These are phyloP conservation scores for Antheraea yamamai DNA, from an alignment of 2,888 invertebrate genomes.

Conservation along the genomic window DNA sequence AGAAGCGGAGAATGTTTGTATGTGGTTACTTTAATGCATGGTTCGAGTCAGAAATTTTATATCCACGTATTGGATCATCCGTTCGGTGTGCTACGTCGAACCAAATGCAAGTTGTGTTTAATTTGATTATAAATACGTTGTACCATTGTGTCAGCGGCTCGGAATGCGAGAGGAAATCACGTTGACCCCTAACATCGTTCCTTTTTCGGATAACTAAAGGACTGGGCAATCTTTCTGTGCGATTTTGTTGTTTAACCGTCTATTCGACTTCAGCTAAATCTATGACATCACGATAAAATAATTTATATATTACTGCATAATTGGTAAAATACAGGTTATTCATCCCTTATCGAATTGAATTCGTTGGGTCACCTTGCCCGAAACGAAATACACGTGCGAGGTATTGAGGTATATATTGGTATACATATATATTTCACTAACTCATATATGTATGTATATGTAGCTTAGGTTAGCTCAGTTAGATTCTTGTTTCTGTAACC, in stretches of 20 bases:
- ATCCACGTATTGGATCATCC: conserved; percentile 66
- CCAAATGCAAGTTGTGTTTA: conserved; percentile 65
- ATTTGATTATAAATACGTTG: conserved; percentile 65
- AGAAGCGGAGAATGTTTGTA: conserved; percentile 55
- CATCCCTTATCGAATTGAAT: conserved; percentile 31
- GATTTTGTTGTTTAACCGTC: conserved; percentile 31
- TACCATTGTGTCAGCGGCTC: conserved; percentile 67
- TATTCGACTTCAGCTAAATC: conserved; percentile 16
- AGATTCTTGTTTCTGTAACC: too few relatives aligned
- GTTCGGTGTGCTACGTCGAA: conserved; percentile 60
- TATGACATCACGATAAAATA: conserved; percentile 47
- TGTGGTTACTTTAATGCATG: conserved; percentile 51
- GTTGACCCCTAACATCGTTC: conserved; percentile 71
- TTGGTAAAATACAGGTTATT: conserved; percentile 47
- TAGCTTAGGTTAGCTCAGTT: too few relatives aligned
- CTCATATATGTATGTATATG: too few relatives aligned
- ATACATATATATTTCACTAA: too few relatives aligned
- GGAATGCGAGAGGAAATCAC: conserved; percentile 77
- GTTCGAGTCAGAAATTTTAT: conserved; percentile 57
- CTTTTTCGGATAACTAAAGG: conserved; percentile 67
- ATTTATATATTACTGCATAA: conserved; percentile 36
- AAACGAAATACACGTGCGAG: too few relatives aligned
- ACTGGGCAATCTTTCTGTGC: conserved; percentile 57
- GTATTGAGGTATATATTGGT: too few relatives aligned
- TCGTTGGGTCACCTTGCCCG: too few relatives aligned